Evolutionary conservation across 2,888 invertebrate species (phyloP).

Genomic region (Watsonalla cultraria): DNA sequence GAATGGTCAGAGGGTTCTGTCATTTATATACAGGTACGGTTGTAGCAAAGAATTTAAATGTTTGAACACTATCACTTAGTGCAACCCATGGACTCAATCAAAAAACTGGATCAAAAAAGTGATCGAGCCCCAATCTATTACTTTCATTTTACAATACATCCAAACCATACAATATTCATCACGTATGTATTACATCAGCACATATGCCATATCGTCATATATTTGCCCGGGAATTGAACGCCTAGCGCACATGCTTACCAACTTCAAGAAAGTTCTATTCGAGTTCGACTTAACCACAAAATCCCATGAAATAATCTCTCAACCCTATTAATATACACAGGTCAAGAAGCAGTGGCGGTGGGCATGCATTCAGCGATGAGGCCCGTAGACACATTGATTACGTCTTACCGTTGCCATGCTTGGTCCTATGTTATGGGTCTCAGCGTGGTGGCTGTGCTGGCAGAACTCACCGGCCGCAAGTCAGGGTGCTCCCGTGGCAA

Average conservation of each 20-base stretch:
- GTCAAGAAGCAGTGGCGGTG: slow-evolving; percentile 82
- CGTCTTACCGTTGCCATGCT: slow-evolving; percentile 98
- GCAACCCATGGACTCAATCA: too few species aligned
- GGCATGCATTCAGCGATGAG: slow-evolving; percentile 94
- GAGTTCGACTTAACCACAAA: not conserved
- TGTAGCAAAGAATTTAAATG: not conserved
- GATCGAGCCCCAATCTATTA: too few species aligned
- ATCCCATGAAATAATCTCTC: not conserved
- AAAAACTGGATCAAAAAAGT: too few species aligned
- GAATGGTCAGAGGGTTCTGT: slow-evolving; percentile 97
- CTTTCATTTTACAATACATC: too few species aligned
- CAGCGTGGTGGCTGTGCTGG: slow-evolving; percentile 85
- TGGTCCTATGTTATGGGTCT: slow-evolving; percentile 98
- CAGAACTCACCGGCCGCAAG: slow-evolving; percentile 93
- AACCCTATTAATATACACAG: slow-evolving; percentile 25
- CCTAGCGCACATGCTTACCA: too few species aligned
- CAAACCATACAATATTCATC: too few species aligned
- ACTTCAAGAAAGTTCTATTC: too few species aligned
- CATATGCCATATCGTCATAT: too few species aligned
- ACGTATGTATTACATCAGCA: too few species aligned
- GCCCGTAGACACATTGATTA: slow-evolving; percentile 91
- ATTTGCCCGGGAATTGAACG: too few species aligned
- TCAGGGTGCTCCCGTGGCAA: slow-evolving; percentile 96
- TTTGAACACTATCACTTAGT: too few species aligned
- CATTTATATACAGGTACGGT: slow-evolving; percentile 94